Evolutionary conservation across 1,140 invertebrate genomes (phyloP).

Genomic region (Oryctes rhinoceros): DNA sequence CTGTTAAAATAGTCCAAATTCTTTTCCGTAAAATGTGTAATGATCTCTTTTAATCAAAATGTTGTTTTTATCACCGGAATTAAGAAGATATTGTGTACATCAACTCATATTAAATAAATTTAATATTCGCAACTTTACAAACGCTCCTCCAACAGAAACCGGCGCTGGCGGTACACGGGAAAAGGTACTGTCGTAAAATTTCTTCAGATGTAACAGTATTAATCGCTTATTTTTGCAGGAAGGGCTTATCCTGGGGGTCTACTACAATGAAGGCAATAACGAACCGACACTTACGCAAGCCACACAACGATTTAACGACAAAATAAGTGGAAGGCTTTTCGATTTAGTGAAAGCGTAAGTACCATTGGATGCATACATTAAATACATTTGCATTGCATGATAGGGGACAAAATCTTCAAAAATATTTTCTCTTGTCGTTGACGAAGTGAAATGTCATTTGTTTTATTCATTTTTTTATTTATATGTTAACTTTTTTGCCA

Average conservation of each 20-base stretch:
- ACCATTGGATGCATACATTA: neutral
- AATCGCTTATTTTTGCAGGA: slow-evolving; percentile 48
- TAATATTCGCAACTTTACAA: neutral
- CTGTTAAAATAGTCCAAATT: slow-evolving; percentile 40
- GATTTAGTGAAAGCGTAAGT: slow-evolving; percentile 50
- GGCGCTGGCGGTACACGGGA: neutral
- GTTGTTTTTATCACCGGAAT: slow-evolving; percentile 28
- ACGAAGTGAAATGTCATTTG: neutral
- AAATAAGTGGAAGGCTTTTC: slow-evolving; percentile 51
- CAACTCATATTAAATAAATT: neutral
- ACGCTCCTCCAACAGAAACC: neutral
- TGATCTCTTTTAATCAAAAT: slow-evolving; percentile 38
- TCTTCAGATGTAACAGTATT: neutral
- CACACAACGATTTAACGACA: slow-evolving; percentile 53
- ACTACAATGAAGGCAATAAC: slow-evolving; percentile 49
- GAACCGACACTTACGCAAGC: slow-evolving; percentile 54
- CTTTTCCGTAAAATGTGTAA: slow-evolving; percentile 41
- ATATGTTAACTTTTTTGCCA: no score
- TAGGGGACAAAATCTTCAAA: neutral
- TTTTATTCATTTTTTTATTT: neutral
- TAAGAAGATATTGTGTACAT: slow-evolving; percentile 6
- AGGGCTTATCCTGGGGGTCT: slow-evolving; percentile 59
- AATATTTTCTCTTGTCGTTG: neutral
- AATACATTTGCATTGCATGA: neutral
- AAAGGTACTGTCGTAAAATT: neutral